Conservation (phyloP, 1,140 invertebrate genomes). For the Drosophila nebulosa region DNA sequence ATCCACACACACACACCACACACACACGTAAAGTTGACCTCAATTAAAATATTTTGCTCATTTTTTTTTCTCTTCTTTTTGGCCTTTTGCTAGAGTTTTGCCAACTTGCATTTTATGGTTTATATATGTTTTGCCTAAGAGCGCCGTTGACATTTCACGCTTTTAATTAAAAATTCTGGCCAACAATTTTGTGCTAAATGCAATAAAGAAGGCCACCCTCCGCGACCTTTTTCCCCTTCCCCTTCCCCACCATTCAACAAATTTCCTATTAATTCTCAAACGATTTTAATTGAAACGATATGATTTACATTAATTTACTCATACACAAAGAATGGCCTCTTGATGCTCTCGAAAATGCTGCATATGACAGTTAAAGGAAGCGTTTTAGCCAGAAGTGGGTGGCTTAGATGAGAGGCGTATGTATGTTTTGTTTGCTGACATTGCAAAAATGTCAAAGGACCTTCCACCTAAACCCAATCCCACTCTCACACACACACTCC, state of each 20-base stretch:
- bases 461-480: background rate
- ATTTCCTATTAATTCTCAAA: conserved; percentile 31
- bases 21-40: conserved; percentile 46
- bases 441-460: conserved; percentile 25
- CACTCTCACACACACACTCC: background rate
- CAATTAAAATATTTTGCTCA: conserved; percentile 60
- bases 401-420: background rate
- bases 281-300: conserved; percentile 46
- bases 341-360: conserved; percentile 22
- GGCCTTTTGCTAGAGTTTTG: conserved; percentile 28
- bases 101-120: conserved; percentile 37
- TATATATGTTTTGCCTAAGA: conserved; percentile 16
- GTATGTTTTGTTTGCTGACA: conserved; percentile 1
- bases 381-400: conserved; percentile 18
- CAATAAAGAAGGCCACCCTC: conserved; percentile 7
- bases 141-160: conserved; percentile 55
- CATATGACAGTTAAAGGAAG: conserved; percentile 39
- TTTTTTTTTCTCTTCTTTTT: conserved; percentile 11
- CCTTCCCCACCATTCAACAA: conserved; percentile 13
- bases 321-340: background rate
- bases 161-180: conserved; percentile 53
- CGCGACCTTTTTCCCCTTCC: no score
- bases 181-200: conserved; percentile 45
- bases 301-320: conserved; percentile 37
- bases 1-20: conserved; percentile 21